Evolutionary conservation across 2,888 invertebrate species (phyloP).

Genomic region (Alentia gelatinosa): DNA sequence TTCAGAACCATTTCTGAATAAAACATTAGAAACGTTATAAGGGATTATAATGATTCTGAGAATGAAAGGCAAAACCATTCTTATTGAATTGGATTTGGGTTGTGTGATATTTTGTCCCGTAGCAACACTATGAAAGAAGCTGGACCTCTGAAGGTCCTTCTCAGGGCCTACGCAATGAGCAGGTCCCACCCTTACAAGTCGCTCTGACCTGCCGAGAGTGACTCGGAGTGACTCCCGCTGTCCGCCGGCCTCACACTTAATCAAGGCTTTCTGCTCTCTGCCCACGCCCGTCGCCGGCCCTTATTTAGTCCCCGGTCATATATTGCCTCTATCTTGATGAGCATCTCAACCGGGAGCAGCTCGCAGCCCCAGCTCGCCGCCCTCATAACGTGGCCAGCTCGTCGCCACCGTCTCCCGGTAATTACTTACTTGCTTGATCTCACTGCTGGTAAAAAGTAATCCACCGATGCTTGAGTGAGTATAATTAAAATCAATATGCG

Average conservation of each 20-base stretch:
- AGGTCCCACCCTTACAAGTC: neutral
- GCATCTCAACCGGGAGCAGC: conserved; percentile 10
- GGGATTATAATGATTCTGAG: no score
- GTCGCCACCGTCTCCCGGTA: neutral
- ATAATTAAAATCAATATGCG: conserved; percentile 21
- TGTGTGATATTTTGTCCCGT: no score
- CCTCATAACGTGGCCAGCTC: neutral
- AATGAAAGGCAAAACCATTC: no score
- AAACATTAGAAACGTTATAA: no score
- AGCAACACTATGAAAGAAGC: no score
- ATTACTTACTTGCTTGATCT: conserved; percentile 19
- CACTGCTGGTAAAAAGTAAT: conserved; percentile 11
- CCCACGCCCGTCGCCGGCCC: neutral
- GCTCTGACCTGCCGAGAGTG: neutral
- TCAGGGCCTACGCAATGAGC: no score
- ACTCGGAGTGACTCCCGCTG: neutral
- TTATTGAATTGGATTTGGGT: no score
- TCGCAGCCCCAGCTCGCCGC: neutral
- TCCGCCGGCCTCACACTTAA: conserved; percentile 3
- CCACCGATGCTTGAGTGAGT: conserved; percentile 4
- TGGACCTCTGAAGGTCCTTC: no score
- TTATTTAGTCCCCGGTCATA: neutral
- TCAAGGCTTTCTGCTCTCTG: neutral
- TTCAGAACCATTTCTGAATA: no score
- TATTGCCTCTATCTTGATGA: conserved; percentile 29